These are phyloP conservation scores for Gastrophryne carolinensis DNA, from an alignment of 2,797 vertebrate genomes.

Conservation along the genomic window DNA sequence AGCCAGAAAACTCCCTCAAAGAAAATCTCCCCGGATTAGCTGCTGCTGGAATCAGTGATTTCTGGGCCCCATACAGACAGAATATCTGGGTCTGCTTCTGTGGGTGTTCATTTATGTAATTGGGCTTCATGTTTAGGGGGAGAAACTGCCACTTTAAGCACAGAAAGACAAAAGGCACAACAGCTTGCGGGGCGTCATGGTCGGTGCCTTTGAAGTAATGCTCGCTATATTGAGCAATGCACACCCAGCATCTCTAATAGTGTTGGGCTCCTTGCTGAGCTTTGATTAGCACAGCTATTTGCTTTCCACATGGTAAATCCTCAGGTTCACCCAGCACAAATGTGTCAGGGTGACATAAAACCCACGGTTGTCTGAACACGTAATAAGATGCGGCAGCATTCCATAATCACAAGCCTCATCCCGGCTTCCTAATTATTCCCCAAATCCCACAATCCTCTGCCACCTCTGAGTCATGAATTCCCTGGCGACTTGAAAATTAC, in stretches of 20 bases:
- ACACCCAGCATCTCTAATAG: not conserved
- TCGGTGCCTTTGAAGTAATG: not conserved
- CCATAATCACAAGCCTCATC: not conserved
- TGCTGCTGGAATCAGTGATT: too few relatives aligned
- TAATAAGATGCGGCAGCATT: not conserved
- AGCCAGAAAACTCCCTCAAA: too few relatives aligned
- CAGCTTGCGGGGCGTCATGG: not conserved
- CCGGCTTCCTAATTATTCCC: slow-evolving; percentile 24
- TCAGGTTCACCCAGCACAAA: not conserved
- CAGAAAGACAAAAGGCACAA: not conserved
- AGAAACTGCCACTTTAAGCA: too few relatives aligned
- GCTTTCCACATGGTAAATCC: not conserved
- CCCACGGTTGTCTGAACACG: not conserved
- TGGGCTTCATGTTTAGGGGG: too few relatives aligned
- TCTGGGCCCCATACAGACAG: too few relatives aligned
- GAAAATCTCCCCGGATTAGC: too few relatives aligned
- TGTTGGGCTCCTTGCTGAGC: not conserved
- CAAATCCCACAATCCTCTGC: not conserved
- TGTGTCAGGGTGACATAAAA: not conserved
- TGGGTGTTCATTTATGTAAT: too few relatives aligned
- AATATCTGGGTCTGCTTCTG: too few relatives aligned
- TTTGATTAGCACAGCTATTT: not conserved
- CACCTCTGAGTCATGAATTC: slow-evolving; percentile 1
- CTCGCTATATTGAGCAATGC: not conserved
- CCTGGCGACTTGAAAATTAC: slow-evolving; percentile 23